Evolutionary conservation across 2,888 invertebrate genomes (phyloP).

Genomic region (Electrophaes corylata): DNA sequence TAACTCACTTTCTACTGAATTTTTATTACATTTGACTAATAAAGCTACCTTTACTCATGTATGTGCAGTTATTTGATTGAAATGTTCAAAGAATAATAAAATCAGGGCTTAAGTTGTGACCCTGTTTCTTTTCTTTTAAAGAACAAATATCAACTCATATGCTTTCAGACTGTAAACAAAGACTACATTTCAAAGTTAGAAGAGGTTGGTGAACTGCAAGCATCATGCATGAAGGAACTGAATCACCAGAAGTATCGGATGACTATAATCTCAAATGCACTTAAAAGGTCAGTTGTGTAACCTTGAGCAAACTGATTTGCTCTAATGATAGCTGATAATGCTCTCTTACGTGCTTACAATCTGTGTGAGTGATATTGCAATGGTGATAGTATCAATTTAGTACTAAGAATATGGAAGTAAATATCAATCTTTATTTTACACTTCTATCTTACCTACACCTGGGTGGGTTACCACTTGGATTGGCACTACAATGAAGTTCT

Average conservation of each 20-base stretch:
- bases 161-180: conserved; percentile 88
- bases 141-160: neutral
- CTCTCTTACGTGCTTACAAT: conserved; percentile 27
- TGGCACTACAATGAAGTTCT: no score
- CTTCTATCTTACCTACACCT: no score
- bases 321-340: conserved; percentile 28
- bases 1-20: no score
- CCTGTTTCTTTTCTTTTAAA: neutral
- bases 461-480: no score
- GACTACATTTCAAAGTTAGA: conserved; percentile 94
- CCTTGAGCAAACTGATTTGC: conserved; percentile 25
- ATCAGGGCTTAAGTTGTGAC: no score
- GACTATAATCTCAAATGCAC: conserved; percentile 89
- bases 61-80: no score
- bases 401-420: neutral
- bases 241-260: conserved; percentile 96
- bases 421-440: neutral
- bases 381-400: conserved; percentile 1
- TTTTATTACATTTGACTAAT: no score
- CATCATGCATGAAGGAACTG: conserved; percentile 94
- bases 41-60: no score
- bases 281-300: conserved; percentile 89
- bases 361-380: conserved; percentile 1
- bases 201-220: conserved; percentile 92
- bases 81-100: no score